phyloP scores from a whole-genome alignment of 1,140 invertebrate genomes.

The Philopotamus ludificatus region DNA sequence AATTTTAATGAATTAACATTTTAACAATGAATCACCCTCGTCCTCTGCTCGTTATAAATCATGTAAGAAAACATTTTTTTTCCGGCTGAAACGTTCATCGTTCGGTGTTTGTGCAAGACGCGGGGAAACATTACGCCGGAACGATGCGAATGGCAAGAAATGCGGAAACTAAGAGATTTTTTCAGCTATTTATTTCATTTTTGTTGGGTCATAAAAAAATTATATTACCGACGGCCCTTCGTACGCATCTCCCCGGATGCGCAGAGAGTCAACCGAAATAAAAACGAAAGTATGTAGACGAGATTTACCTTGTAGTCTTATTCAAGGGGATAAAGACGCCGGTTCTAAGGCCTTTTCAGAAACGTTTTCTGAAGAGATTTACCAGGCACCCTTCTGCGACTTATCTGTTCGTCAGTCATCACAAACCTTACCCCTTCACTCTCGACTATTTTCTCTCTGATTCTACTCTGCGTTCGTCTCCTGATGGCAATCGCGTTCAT shows the following conservation, averaged over 20 bases:
- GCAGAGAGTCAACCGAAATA: constrained; percentile 7
- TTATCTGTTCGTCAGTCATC: constrained; percentile 6
- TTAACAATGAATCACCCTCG: too few species aligned
- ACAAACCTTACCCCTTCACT: too few species aligned
- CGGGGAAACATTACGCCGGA: constrained; percentile 2
- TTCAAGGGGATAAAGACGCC: constrained; percentile 4
- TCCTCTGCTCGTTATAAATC: too few species aligned
- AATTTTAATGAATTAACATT: too few species aligned
- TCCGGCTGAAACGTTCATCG: too few species aligned
- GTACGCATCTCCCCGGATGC: neutral
- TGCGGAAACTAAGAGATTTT: constrained; percentile 11
- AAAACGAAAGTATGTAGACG: neutral
- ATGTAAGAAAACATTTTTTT: neutral
- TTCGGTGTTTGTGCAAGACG: neutral
- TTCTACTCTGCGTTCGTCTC: constrained; percentile 15
- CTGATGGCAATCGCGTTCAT: constrained; percentile 9
- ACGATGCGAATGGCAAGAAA: constrained; percentile 2
- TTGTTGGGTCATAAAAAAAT: neutral
- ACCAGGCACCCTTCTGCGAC: neutral
- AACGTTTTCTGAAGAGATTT: constrained; percentile 17
- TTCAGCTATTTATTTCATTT: constrained; percentile 3
- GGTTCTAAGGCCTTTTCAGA: neutral
- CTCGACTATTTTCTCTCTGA: neutral
- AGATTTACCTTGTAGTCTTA: constrained; percentile 8
- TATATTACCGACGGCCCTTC: neutral